Conservation (phyloP, 2,888 invertebrate genomes). For the Malacosoma neustria region DNA sequence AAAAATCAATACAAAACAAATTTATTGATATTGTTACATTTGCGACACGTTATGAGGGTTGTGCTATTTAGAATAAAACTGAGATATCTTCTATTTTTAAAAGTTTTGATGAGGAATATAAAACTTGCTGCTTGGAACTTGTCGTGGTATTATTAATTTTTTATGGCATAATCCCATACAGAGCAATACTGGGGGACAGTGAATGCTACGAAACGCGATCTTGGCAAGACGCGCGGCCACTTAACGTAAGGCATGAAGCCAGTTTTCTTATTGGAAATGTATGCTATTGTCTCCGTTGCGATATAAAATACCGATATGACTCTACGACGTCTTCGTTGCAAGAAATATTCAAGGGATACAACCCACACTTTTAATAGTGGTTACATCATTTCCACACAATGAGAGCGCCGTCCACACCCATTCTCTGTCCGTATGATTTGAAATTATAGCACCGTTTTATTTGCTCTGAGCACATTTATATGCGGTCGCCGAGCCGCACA, state of each 20-base stretch:
- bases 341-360: slow-evolving; percentile 74
- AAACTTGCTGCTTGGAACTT: slow-evolving; percentile 19
- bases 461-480: slow-evolving; percentile 72
- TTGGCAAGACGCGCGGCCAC: slow-evolving; percentile 33
- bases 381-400: slow-evolving; percentile 76
- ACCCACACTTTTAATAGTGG: slow-evolving; percentile 75
- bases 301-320: slow-evolving; percentile 75
- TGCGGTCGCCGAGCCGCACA: slow-evolving; percentile 64
- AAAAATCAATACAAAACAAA: slow-evolving; percentile 44
- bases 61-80: slow-evolving; percentile 45
- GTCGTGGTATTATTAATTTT: slow-evolving; percentile 20
- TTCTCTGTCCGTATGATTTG: slow-evolving; percentile 76
- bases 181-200: slow-evolving; percentile 27
- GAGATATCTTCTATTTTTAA: slow-evolving; percentile 31
- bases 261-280: slow-evolving; percentile 66
- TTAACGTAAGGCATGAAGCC: slow-evolving; percentile 44
- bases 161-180: slow-evolving; percentile 32
- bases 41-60: slow-evolving; percentile 37
- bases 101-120: slow-evolving; percentile 26
- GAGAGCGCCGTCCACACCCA: slow-evolving; percentile 74
- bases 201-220: slow-evolving; percentile 48
- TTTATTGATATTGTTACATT: slow-evolving; percentile 53
- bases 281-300: slow-evolving; percentile 68
- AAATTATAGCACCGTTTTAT: slow-evolving; percentile 75
- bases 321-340: slow-evolving; percentile 71